Evolutionary conservation across 2,113 vertebrate genomes (phyloP).

Genomic region (Amia ocellicauda): DNA sequence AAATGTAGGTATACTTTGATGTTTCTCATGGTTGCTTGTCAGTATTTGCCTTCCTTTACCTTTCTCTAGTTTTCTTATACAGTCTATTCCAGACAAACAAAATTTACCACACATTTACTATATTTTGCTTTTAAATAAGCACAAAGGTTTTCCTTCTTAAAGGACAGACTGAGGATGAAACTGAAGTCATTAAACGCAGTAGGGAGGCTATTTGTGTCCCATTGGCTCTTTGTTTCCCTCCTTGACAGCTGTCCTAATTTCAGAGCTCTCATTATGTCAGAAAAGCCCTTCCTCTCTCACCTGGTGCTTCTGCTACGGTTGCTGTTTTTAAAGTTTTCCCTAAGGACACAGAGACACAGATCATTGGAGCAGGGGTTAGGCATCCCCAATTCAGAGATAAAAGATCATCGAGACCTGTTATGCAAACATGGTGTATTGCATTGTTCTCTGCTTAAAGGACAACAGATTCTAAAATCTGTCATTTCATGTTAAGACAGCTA

Average conservation of each 20-base stretch:
- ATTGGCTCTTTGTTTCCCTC: not conserved
- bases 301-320: not conserved
- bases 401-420: not conserved
- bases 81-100: too few species aligned
- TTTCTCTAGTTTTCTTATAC: too few species aligned
- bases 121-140: not conserved
- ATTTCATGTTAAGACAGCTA: too few species aligned
- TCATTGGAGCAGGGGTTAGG: constrained; percentile 1
- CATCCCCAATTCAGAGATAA: not conserved
- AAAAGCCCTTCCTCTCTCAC: constrained; percentile 1
- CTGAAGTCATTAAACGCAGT: not conserved
- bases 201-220: not conserved
- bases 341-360: not conserved
- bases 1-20: too few species aligned
- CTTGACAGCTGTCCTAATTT: constrained; percentile 4
- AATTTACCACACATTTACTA: too few species aligned
- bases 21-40: too few species aligned
- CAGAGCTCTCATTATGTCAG: constrained; percentile 4
- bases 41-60: too few species aligned
- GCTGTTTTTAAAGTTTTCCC: not conserved
- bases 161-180: not conserved
- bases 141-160: not conserved
- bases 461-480: too few species aligned
- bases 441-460: not conserved
- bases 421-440: not conserved